A percentile compares a stretch with the other conserved stretches of the same genome.
Conservation (phyloP, 2,113 vertebrate species). For the Phalacrocorax brasilianus region DNA sequence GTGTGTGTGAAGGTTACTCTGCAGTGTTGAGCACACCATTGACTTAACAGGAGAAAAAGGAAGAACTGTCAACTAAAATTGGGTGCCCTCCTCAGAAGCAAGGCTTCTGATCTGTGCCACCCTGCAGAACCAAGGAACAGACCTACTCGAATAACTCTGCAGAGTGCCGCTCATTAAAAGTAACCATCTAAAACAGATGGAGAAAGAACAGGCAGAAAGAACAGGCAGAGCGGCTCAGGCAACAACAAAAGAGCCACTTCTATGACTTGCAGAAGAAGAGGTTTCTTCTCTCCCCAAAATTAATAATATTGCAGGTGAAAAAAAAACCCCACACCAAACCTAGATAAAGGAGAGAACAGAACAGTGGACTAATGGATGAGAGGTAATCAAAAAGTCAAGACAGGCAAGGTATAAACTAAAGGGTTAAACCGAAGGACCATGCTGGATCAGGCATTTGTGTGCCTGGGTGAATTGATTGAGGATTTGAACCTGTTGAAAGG, state of each 20-base stretch:
- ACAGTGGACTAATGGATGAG: not conserved
- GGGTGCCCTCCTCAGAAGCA: slow-evolving; percentile 9
- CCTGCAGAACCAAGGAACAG: not conserved
- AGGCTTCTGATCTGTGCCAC: slow-evolving; percentile 20
- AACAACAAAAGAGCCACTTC: not conserved
- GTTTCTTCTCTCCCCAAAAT: not conserved
- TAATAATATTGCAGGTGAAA: not conserved
- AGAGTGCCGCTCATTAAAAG: fast-evolving
- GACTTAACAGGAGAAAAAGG: not conserved
- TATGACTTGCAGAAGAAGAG: not conserved
- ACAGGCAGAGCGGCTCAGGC: not conserved
- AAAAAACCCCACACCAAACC: not conserved
- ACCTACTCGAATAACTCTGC: not conserved
- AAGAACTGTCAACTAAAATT: not conserved
- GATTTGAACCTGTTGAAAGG: not conserved
- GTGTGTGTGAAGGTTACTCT: not conserved
- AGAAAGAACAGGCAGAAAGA: not conserved
- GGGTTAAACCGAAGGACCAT: not conserved
- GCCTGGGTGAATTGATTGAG: not conserved
- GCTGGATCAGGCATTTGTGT: not conserved
- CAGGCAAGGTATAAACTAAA: not conserved
- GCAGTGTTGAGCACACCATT: not conserved
- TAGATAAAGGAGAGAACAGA: not conserved
- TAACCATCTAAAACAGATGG: not conserved
- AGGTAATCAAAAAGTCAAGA: not conserved